Evolutionary conservation across 2,888 invertebrate genomes (phyloP), one percentile per base, ranked within the genome.

Genomic region (Deilephila porcellus): DNA sequence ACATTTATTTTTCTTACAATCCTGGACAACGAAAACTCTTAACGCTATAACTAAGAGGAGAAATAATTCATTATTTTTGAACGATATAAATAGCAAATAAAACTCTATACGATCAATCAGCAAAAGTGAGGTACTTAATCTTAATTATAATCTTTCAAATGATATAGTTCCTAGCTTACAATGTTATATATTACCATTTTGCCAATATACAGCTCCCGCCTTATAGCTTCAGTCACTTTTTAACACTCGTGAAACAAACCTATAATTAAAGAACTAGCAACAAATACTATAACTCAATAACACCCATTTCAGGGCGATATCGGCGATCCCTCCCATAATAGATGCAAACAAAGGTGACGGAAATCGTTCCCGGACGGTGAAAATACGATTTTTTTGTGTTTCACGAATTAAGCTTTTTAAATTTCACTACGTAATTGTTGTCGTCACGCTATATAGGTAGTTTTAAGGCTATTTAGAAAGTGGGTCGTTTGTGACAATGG

Each of bases 341-440:
- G 37, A 37, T 64, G 45, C 67, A 67, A 67, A 67, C 67, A 67
- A 67, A 67, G 67, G 25, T 45, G 4, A 14, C 45, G 67, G 52
- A 67, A 67, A 67, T 52, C 67, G 67, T 52, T 52, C 52, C 52
- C 45, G 45, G 17, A 11, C 37, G 37, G 63, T 37, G 32, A 19
- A 32, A 52, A 67, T 52, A 64, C 0, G 11, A 25, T 52, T 56
- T 67, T 52, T 67, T 67, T 67, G 67, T 67, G 45, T 67, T 52
- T 45, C 1, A 56, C 60, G 60, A 60, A 64, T 45, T 52, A 67
- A 52, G 67, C 52, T 45, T 52, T 67, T 67, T 67, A 67, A 67
- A 67, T 67, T 67, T 52, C 45, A 63, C 8, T n/a, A 37, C 20
- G 25, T 67, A 67, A 67, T 67, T 25, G 67, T 17, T 67, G 67